A percentile compares a stretch with the other conserved stretches of the same genome.
phyloP scores from a whole-genome alignment of 2,888 invertebrate genomes.

The Chromoteleia sp. region DNA sequence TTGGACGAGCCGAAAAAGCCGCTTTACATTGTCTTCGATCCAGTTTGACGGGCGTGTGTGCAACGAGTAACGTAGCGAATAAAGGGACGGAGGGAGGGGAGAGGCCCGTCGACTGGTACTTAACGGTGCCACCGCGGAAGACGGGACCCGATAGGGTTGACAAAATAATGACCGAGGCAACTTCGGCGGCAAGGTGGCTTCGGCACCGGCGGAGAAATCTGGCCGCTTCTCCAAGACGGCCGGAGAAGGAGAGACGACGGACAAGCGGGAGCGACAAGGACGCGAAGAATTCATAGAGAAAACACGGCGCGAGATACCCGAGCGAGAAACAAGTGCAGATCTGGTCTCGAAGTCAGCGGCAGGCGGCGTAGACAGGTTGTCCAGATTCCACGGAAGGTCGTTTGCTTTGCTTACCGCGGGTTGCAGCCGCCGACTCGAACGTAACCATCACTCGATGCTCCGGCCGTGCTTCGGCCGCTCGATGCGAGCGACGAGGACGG shows the following conservation, averaged over 20 bases:
- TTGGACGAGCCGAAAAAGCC: slow-evolving; percentile 31
- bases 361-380: slow-evolving; percentile 84
- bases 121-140: slow-evolving; percentile 59
- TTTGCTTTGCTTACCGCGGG: slow-evolving; percentile 84
- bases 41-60: slow-evolving; percentile 63
- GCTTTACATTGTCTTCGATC: slow-evolving; percentile 42
- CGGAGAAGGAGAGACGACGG: not conserved
- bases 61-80: slow-evolving; percentile 43
- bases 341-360: slow-evolving; percentile 77
- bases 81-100: slow-evolving; percentile 17
- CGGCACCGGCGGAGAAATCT: slow-evolving; percentile 20
- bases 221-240: not conserved
- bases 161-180: slow-evolving; percentile 68
- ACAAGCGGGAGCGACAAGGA: slow-evolving; percentile 49
- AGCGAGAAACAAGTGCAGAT: slow-evolving; percentile 80
- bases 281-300: slow-evolving; percentile 59
- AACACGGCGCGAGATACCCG: slow-evolving; percentile 68
- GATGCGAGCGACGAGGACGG: slow-evolving; percentile 55
- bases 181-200: slow-evolving; percentile 26
- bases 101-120: slow-evolving; percentile 34
- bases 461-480: slow-evolving; percentile 46
- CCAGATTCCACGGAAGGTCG: slow-evolving; percentile 85
- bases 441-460: slow-evolving; percentile 70
- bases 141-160: slow-evolving; percentile 59
- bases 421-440: slow-evolving; percentile 74